phyloP scores from a whole-genome alignment of 2,113 vertebrate genomes.

The Cebidichthys violaceus region DNA sequence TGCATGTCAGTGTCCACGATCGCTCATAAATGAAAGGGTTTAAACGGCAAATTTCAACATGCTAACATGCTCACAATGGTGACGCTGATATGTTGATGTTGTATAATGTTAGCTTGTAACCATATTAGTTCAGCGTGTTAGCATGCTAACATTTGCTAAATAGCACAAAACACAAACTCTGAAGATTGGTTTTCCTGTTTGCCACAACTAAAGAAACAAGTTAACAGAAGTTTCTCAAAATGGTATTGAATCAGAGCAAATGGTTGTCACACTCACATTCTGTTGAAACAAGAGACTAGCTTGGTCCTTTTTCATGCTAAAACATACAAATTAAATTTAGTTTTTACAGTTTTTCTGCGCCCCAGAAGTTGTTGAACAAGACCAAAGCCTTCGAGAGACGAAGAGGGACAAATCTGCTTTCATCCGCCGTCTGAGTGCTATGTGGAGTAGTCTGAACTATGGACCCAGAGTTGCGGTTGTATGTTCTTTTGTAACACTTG shows the following conservation, averaged over 20 bases:
- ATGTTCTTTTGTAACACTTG: neutral
- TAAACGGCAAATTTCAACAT: no score
- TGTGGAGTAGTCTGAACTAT: conserved; percentile 13
- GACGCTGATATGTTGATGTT: no score
- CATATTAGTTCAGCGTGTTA: no score
- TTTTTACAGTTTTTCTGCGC: neutral
- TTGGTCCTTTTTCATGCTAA: neutral
- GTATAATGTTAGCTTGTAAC: no score
- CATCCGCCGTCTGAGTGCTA: neutral
- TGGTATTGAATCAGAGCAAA: neutral
- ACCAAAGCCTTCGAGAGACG: neutral
- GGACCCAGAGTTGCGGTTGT: neutral
- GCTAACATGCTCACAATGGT: no score
- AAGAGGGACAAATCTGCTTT: neutral
- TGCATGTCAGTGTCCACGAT: no score
- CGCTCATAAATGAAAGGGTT: no score
- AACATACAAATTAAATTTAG: neutral
- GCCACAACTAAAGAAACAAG: neutral
- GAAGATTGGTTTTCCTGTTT: neutral
- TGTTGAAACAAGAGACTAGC: no score
- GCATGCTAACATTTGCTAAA: no score
- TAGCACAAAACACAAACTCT: no score
- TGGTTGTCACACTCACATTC: no score
- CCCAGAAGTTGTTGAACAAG: neutral
- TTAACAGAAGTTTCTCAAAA: neutral